Percentiles rank a stretch among this genome's conserved stretches.
Evolutionary conservation across 1,140 invertebrate species (phyloP).

Genomic region (Formica exsecta): DNA sequence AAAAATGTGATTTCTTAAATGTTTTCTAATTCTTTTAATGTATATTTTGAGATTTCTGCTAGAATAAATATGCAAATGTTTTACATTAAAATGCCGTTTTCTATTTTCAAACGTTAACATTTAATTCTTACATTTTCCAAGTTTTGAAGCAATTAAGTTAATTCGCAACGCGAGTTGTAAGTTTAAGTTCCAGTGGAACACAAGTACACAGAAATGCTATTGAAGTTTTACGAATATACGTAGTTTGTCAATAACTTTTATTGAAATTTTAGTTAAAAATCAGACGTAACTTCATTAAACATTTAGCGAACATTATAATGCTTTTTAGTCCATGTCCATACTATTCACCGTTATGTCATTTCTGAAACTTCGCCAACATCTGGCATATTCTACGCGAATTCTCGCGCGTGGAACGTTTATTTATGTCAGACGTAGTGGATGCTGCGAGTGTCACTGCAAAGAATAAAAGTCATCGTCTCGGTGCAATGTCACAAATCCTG

Average conservation of each 20-base stretch:
- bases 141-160: background rate
- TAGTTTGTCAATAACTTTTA: background rate
- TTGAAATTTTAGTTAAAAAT: background rate
- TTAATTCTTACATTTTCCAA: background rate
- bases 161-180: background rate
- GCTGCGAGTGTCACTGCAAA: background rate
- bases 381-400: background rate
- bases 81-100: background rate
- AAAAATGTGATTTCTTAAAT: background rate
- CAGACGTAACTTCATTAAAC: background rate
- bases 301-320: background rate
- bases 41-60: background rate
- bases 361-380: background rate
- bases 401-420: background rate
- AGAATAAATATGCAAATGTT: background rate
- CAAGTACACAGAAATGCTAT: background rate
- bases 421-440: background rate
- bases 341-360: background rate
- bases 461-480: background rate
- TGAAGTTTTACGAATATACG: background rate
- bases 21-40: background rate
- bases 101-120: background rate
- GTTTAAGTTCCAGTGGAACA: constrained; percentile 1
- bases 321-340: background rate
- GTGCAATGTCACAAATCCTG: background rate